phyloP scores from a whole-genome alignment of 2,797 vertebrate species.

The Chromobotia macracanthus region DNA sequence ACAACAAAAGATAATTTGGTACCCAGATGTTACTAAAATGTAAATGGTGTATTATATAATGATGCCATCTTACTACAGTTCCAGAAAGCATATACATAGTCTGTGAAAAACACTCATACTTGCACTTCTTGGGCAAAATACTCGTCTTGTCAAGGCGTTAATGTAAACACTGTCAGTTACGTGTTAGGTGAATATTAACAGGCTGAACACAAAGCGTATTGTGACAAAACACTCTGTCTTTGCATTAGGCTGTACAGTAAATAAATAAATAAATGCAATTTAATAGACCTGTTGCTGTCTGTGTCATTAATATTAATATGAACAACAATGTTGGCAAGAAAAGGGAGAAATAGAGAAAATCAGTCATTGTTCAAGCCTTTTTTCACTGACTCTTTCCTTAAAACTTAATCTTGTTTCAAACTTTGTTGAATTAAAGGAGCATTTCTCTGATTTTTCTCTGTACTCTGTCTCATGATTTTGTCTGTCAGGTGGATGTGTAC shows the following conservation, averaged over 20 bases:
- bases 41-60: too few relatives aligned
- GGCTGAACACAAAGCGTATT: neutral
- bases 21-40: too few relatives aligned
- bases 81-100: neutral
- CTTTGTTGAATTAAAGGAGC: too few relatives aligned
- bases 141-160: neutral
- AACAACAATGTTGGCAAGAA: too few relatives aligned
- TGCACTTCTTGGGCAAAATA: neutral
- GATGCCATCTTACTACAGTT: too few relatives aligned
- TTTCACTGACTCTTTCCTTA: too few relatives aligned
- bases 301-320: too few relatives aligned
- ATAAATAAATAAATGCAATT: too few relatives aligned
- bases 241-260: too few relatives aligned
- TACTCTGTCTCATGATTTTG: neutral
- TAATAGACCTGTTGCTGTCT: neutral
- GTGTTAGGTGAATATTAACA: neutral
- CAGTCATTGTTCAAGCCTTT: too few relatives aligned
- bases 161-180: neutral
- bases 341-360: too few relatives aligned
- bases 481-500: conserved; percentile 88
- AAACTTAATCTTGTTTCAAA: too few relatives aligned
- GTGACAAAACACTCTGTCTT: neutral
- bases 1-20: neutral
- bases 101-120: neutral
- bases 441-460: neutral